Percentiles rank a stretch among this genome's conserved stretches.
phyloP scores from a whole-genome alignment of 2,888 invertebrate genomes.

The Augiades crinisus region DNA sequence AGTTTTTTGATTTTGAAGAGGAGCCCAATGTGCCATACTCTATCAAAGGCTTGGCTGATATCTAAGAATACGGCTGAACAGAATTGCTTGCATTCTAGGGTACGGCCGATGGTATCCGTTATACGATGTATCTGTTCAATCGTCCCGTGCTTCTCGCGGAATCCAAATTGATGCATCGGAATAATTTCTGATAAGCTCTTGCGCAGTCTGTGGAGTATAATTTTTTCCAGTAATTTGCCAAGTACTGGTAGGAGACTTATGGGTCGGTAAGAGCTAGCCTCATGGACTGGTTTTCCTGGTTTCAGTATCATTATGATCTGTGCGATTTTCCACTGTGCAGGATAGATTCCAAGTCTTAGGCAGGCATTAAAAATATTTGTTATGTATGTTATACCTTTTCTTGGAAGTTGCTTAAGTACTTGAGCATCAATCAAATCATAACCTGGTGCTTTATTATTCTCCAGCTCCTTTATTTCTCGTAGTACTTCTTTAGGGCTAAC shows the following conservation, averaged over 20 bases:
- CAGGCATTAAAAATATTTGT: constrained; percentile 14
- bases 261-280: constrained; percentile 5
- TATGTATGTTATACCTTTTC: constrained; percentile 6
- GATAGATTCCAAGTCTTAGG: not conserved
- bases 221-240: constrained; percentile 14
- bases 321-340: constrained; percentile 21
- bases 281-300: constrained; percentile 8
- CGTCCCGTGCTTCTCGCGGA: constrained; percentile 24
- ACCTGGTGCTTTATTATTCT: constrained; percentile 12
- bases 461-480: no score
- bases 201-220: not conserved
- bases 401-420: constrained; percentile 14
- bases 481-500: no score
- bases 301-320: constrained; percentile 15
- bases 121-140: constrained; percentile 28
- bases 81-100: constrained; percentile 23
- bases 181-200: not conserved
- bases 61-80: constrained; percentile 27
- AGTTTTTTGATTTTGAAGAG: constrained; percentile 11
- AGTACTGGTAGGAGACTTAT: constrained; percentile 8
- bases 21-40: constrained; percentile 23
- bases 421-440: constrained; percentile 18
- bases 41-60: constrained; percentile 27
- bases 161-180: constrained; percentile 29
- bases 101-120: constrained; percentile 14